These are phyloP conservation scores for Australoheros facetus DNA, from an alignment of 2,797 vertebrate genomes.

Conservation along the genomic window DNA sequence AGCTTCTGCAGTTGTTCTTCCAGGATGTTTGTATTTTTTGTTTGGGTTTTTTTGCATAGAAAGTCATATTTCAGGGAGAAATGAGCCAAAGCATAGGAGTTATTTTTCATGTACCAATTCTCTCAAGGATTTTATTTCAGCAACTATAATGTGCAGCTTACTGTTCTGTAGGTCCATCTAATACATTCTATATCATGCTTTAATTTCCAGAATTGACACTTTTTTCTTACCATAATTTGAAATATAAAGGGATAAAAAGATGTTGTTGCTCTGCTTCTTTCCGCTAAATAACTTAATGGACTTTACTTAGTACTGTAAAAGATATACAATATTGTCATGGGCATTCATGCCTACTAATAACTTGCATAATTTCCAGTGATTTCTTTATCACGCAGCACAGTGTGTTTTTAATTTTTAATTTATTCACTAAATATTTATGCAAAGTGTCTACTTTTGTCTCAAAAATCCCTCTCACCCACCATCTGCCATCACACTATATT, in stretches of 20 bases:
- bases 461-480: slow-evolving; percentile 17
- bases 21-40: slow-evolving; percentile 9
- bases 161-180: slow-evolving; percentile 15
- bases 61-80: slow-evolving; percentile 26
- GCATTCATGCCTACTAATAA: neutral
- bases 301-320: neutral
- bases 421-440: slow-evolving; percentile 34
- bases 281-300: neutral
- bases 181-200: neutral
- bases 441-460: slow-evolving; percentile 28
- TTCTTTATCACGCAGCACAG: slow-evolving; percentile 1
- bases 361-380: neutral
- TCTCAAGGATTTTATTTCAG: slow-evolving; percentile 18
- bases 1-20: slow-evolving; percentile 20
- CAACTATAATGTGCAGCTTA: neutral
- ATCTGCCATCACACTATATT: slow-evolving; percentile 39
- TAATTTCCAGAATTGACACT: neutral
- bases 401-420: slow-evolving; percentile 30
- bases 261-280: neutral
- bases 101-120: slow-evolving; percentile 18
- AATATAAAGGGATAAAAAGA: neutral
- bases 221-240: neutral
- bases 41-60: neutral
- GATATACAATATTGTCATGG: neutral
- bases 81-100: neutral